phyloP scores from a whole-genome alignment of 2,797 vertebrate species.

The Tokudaia tokunoshimensis region DNA sequence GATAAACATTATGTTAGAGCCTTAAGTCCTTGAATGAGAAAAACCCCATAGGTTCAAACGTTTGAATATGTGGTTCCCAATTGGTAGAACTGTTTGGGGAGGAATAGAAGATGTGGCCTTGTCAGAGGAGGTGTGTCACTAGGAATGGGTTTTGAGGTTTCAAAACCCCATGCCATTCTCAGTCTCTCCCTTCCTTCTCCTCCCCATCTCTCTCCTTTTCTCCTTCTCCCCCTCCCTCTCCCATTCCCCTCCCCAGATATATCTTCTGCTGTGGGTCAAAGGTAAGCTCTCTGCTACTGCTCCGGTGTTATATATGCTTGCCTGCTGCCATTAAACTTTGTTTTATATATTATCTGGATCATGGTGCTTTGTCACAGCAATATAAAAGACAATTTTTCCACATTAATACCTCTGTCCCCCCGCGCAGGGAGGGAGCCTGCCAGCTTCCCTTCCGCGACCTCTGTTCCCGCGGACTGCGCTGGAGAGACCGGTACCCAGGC shows the following conservation, averaged over 20 bases:
- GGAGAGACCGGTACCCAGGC: too few relatives aligned
- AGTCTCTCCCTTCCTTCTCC: background rate
- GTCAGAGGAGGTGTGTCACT: background rate
- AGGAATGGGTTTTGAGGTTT: background rate
- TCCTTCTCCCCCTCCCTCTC: too few relatives aligned
- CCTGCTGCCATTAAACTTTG: background rate
- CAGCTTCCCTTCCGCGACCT: too few relatives aligned
- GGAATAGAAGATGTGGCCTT: background rate
- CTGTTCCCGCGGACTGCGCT: too few relatives aligned
- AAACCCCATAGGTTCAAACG: background rate
- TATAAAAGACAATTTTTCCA: background rate
- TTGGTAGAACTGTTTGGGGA: background rate
- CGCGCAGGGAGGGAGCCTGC: too few relatives aligned
- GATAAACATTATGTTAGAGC: background rate
- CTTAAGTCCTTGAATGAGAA: background rate
- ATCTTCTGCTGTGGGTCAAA: background rate
- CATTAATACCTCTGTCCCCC: background rate
- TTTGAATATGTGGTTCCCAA: background rate
- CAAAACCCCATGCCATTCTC: background rate
- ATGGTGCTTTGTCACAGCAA: background rate
- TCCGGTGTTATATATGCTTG: background rate
- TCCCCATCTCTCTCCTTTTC: background rate
- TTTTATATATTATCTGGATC: background rate
- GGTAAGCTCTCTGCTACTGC: background rate
- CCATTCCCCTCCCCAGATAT: background rate